Evolutionary conservation across 2,113 vertebrate genomes (phyloP), one percentile per base, ranked within the genome.

Genomic region (Brachyhypopomus gauderio): DNA sequence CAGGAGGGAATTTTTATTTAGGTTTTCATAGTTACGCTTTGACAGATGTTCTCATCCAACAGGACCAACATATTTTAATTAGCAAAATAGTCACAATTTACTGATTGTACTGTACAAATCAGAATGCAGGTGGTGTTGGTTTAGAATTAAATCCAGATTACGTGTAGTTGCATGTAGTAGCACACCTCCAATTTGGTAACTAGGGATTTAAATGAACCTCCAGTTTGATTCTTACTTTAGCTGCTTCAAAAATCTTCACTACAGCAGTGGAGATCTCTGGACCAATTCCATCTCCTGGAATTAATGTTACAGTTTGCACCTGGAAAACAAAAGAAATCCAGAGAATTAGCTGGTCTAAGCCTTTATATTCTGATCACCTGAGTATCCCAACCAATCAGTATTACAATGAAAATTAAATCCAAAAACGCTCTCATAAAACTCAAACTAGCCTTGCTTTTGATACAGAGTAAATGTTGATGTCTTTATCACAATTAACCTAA

Each of bases 231-330:
- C 86, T 88, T 90, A 97, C 97, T 87, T 97, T 94, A 82, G 96
- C 97, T 85, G 95, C 94, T 89, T 96, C 96, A 90, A 98, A 98
- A 87, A 98, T 98, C 85, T 97, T 96, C 94, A 96, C 92, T 59
- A 98, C 96, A 76, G 97, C 93, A 70, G 85, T 82, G 55, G 97
- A 98, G 88, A 98, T 98, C 88, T 98, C 97, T 0, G 97, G 97
- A 85, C 97, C 97, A 84, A 98, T 98, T 86, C 97, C 97, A 94
- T 98, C 97, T 79, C 97, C 97, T 77, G 97, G 97, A 92, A 98
- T 98, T 92, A 98, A 89, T 83, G 97, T 98, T 81, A 98, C 96
- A 45, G 96, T 98, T 84, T 95, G 94, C 76, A 93, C 88, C 97
- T 98, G 86, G 75, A 81, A 75, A 59, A 41, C 41, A 87, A 60